These are phyloP conservation scores for Brachyhypopomus occidentalis DNA, from an alignment of 2,113 vertebrate genomes.

Conservation along the genomic window DNA sequence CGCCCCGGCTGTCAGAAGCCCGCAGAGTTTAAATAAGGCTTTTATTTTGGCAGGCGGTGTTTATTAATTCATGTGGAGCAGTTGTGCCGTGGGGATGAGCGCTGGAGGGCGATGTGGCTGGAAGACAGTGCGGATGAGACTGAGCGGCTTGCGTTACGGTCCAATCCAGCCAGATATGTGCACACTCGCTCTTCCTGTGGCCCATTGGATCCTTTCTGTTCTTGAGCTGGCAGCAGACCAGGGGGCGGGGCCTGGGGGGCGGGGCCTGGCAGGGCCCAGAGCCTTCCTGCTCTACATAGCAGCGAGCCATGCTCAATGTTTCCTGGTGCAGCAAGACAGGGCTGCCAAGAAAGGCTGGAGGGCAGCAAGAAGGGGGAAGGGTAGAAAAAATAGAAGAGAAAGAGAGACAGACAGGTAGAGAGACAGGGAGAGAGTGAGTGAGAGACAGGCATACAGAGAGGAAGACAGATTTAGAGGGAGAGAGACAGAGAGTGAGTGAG, in stretches of 20 bases:
- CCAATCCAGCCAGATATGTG: not conserved
- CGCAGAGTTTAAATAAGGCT: slow-evolving; percentile 17
- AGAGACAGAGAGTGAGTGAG: not conserved
- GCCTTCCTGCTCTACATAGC: slow-evolving; percentile 19
- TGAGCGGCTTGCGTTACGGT: slow-evolving; percentile 24
- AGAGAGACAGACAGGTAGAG: not conserved
- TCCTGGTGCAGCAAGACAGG: not conserved
- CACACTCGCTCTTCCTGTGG: not conserved
- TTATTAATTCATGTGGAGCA: slow-evolving; percentile 49
- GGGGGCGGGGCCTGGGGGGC: not conserved
- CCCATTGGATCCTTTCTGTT: not conserved
- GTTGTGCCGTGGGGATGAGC: slow-evolving; percentile 24
- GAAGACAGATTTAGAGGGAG: not conserved
- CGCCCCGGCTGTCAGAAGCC: slow-evolving; percentile 10
- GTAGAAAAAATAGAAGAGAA: not conserved
- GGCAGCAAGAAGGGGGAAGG: not conserved
- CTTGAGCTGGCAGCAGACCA: not conserved
- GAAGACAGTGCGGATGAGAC: slow-evolving; percentile 30
- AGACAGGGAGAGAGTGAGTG: not conserved
- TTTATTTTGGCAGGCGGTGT: slow-evolving; percentile 32
- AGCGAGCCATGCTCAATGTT: slow-evolving; percentile 17
- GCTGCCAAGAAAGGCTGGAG: slow-evolving; percentile 3
- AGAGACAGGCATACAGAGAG: not conserved
- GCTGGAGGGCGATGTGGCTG: slow-evolving; percentile 38
- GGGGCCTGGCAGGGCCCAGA: not conserved